These are phyloP conservation scores for Antheraea pernyi DNA, from an alignment of 1,140 invertebrate species.

Conservation along the genomic window DNA sequence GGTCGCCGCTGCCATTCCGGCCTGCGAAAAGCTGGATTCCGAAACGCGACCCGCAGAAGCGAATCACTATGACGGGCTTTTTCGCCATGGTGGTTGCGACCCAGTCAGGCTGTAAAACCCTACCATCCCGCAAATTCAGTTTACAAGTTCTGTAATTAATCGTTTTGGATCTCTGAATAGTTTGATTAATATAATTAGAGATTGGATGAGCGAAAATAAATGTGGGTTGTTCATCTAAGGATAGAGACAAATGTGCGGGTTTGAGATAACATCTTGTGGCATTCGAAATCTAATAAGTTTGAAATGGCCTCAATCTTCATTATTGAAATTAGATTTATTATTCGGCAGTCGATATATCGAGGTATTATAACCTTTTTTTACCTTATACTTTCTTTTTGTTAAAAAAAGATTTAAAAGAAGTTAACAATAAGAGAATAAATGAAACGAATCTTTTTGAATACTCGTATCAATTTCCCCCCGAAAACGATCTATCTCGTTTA, in stretches of 20 bases:
- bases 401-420: neutral
- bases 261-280: neutral
- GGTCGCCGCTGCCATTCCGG: too few relatives aligned
- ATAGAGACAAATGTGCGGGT: neutral
- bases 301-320: neutral
- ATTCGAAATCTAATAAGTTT: neutral
- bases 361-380: too few relatives aligned
- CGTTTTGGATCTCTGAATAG: neutral
- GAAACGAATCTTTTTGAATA: neutral
- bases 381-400: too few relatives aligned
- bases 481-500: constrained; percentile 8
- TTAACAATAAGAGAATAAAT: neutral
- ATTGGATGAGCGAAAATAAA: neutral
- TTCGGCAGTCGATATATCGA: too few relatives aligned
- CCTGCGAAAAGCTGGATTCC: too few relatives aligned
- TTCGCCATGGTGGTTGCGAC: too few relatives aligned
- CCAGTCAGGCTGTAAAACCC: too few relatives aligned
- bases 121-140: too few relatives aligned
- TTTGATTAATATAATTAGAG: neutral
- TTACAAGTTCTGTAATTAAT: neutral
- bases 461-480: neutral
- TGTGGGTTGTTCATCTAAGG: neutral
- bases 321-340: neutral
- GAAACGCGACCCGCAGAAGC: too few relatives aligned
- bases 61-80: too few relatives aligned